phyloP scores from a whole-genome alignment of 2,797 vertebrate species.

The Austrolebias charrua region DNA sequence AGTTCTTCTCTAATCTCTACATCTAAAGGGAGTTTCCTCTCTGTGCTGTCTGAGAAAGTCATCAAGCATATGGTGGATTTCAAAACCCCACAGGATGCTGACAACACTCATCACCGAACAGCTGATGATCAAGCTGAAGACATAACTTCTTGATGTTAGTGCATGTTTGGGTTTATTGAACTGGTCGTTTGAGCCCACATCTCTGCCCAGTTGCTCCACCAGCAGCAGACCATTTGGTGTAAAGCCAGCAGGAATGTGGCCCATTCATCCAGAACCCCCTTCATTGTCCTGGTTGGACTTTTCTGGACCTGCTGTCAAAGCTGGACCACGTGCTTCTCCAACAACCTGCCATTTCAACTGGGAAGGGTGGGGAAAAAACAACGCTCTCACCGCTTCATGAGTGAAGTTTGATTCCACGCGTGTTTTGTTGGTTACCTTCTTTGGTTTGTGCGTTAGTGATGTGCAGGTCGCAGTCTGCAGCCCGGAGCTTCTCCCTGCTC shows the following conservation, averaged over 20 bases:
- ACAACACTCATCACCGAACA: background rate
- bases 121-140: background rate
- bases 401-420: too few relatives aligned
- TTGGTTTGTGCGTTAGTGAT: conserved; percentile 96
- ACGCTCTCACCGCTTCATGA: background rate
- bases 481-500: conserved; percentile 92
- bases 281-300: conserved; percentile 47
- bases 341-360: conserved; percentile 3
- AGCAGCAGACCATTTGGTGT: conserved; percentile 18
- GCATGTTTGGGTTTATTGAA: conserved; percentile 1
- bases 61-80: background rate
- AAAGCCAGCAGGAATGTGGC: conserved; percentile 48
- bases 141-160: background rate
- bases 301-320: conserved; percentile 56
- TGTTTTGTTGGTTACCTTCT: conserved; percentile 85
- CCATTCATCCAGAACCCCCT: conserved; percentile 37
- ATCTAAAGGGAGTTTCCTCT: background rate
- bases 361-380: background rate
- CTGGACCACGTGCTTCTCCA: conserved; percentile 58
- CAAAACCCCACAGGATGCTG: conserved; percentile 5
- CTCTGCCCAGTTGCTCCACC: conserved; percentile 22
- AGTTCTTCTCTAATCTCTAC: background rate
- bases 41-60: background rate
- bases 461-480: conserved; percentile 93
- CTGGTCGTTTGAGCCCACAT: conserved; percentile 56